Base-by-base conservation (phyloP, 2,888 invertebrate genomes). In the Alsophila aescularia region DNA sequence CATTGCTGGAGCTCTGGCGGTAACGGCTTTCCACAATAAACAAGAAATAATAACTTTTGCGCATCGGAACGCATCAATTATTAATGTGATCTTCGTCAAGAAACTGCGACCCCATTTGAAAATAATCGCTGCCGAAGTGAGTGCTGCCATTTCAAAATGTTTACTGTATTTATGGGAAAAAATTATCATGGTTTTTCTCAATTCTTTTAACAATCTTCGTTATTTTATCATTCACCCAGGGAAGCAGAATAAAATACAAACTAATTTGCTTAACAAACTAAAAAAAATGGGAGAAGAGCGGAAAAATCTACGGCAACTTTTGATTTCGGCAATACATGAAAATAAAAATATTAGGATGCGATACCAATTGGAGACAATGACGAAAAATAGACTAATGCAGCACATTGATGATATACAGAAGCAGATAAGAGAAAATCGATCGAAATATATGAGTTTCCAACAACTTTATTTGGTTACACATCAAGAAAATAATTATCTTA, bases 401-500 rank as follows among this genome's bases (percentile, higher is more conserved):
- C 70, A 84, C 32, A 75, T 85, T 15, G 83, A 86, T 64, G 75
- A 79, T 10, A 76, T 79, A 0, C 77, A 86, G 41, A 82, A 76
- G 58, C 62, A 77, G 65, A 77, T 85, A 2, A 85, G 82, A 69
- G 85, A 86, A 63, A 82, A 79, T 36, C 73, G 79, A 59, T 75
- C 79, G 0, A 76, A 63, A 61, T 87, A 81, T 51, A 65, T 81
- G 1, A 83, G 73, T 64, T 88, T 86, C 53, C 86, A 88, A 67
- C 83, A 89, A 60, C 67, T 88, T 18, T 88, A 88, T 70, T 59
- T 83, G 18, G 64, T 79, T 0, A 82, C 86, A 1, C 77, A 84
- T 21, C 84, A 87, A 70, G 90, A 90, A 73, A 91, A 90, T 64
- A 60, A 69, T 35, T 85, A 79, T 64, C 63, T 90, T 14, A 87